Conservation (phyloP, 2,113 vertebrate species). For the Pachycephala philippinensis region DNA sequence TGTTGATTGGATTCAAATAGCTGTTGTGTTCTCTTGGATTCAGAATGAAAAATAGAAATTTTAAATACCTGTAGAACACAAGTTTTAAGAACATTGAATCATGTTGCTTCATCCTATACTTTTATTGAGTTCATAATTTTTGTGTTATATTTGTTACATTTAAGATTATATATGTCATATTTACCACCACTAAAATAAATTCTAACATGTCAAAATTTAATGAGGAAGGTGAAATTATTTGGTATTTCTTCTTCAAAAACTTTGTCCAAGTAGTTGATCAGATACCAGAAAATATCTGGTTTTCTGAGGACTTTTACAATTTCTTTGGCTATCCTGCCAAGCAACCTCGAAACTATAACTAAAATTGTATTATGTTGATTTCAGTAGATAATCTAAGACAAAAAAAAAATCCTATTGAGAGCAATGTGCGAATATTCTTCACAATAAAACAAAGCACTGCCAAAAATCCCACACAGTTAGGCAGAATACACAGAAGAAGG, state of each 20-base stretch:
- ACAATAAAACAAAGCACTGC: background rate
- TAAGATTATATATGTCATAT: background rate
- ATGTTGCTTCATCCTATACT: background rate
- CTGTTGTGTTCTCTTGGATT: background rate
- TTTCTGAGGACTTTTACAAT: background rate
- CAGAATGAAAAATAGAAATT: background rate
- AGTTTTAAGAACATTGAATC: background rate
- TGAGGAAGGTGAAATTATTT: background rate
- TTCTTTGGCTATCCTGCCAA: background rate
- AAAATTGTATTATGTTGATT: background rate
- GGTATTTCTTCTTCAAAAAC: background rate
- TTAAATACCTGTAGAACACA: background rate
- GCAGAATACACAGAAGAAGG: background rate
- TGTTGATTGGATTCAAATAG: background rate
- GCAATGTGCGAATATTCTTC: background rate
- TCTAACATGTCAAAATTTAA: background rate
- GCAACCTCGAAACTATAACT: background rate
- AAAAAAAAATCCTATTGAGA: background rate
- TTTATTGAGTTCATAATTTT: background rate
- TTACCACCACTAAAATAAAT: background rate
- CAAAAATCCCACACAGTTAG: background rate
- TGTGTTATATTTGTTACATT: background rate
- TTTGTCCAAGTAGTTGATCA: background rate
- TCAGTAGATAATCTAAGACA: background rate
- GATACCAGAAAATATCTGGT: background rate